Evolutionary conservation across 2,113 vertebrate genomes (phyloP), one percentile per base, ranked within the genome.

Genomic region (Heteronetta atricapilla): DNA sequence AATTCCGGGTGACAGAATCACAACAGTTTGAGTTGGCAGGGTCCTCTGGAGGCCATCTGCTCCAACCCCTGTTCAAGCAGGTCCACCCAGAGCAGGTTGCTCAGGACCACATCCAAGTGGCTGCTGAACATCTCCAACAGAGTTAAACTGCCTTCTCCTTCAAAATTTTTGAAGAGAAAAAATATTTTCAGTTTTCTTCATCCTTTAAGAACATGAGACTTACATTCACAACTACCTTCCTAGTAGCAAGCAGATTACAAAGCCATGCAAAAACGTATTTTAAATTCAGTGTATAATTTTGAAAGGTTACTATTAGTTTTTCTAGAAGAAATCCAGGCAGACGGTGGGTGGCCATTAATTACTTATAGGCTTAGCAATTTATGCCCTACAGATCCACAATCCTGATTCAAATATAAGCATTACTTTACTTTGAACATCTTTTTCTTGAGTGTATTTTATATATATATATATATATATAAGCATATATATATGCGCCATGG

Each of bases 311-410:
- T 59, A 2, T 40, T 59, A 69, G 36, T 8, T 90, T 79, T 44
- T 75, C 18, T 64, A 86, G 50, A 64, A 91, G 62, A 86, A 56
- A 79, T 55, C 10, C 28, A 53, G 66, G 29, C 46, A 83, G 70
- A 40, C 5, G 68, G 55, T 0, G 0, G 11, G 42, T 12, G 42
- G 72, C 56, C 74, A 77, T 66, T 15, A 79, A 60, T 11, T 60
- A 36, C 73, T 89, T 55, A 21, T 36, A 90, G 91, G 44, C 8
- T 56, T 78, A 75, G 22, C 72, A 53, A 80, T 60, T 66, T 89
- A 34, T 34, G 58, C 62, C 90, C 31, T 46, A 16, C 11, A 56
- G 74, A 83, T 67, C 23, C 58, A 50, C 58, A 84, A 33, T 29
- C 34, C 53, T 31, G 67, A 83, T 29, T 66, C 23, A 80, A 13